Percentiles rank a stretch among this genome's conserved stretches.
Conservation (phyloP, 2,888 invertebrate genomes). For the Chouioia cunea region DNA sequence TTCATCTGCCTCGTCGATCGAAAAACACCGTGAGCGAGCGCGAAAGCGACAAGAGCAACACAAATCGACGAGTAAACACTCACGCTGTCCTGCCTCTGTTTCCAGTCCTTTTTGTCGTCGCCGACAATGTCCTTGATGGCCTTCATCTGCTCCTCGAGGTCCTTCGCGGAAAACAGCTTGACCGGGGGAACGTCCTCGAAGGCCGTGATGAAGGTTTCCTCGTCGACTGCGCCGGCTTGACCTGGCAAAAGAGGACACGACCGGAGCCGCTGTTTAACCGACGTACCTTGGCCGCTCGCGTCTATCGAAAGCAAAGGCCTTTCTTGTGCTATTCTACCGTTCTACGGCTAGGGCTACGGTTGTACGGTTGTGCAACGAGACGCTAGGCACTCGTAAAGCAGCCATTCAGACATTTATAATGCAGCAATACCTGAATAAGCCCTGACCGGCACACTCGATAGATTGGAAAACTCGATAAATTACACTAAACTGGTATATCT, state of each 20-base stretch:
- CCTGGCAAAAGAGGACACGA: constrained; percentile 50
- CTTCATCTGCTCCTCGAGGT: constrained; percentile 85
- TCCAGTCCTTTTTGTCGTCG: constrained; percentile 92
- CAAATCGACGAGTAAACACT: too few species aligned
- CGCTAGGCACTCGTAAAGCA: constrained; percentile 2
- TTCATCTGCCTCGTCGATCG: constrained; percentile 75
- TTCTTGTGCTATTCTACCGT: too few species aligned
- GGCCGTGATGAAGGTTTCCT: constrained; percentile 86
- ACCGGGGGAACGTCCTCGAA: constrained; percentile 88
- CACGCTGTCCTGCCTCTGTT: constrained; percentile 92
- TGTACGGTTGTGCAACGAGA: too few species aligned
- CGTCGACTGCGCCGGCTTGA: constrained; percentile 89
- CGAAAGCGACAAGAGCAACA: too few species aligned
- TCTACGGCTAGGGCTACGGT: too few species aligned
- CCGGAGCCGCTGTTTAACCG: not conserved
- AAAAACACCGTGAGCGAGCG: too few species aligned
- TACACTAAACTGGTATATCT: too few species aligned
- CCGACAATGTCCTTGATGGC: constrained; percentile 81
- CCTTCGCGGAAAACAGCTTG: constrained; percentile 85
- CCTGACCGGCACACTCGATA: not conserved
- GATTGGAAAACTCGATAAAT: not conserved
- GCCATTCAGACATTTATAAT: constrained; percentile 27
- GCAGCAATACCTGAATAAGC: constrained; percentile 31
- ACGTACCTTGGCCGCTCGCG: too few species aligned
- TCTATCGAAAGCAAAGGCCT: not conserved